Evolutionary conservation across 2,888 invertebrate genomes (phyloP), one percentile per base, ranked within the genome.

Genomic region (Dastarcus helophoroides): DNA sequence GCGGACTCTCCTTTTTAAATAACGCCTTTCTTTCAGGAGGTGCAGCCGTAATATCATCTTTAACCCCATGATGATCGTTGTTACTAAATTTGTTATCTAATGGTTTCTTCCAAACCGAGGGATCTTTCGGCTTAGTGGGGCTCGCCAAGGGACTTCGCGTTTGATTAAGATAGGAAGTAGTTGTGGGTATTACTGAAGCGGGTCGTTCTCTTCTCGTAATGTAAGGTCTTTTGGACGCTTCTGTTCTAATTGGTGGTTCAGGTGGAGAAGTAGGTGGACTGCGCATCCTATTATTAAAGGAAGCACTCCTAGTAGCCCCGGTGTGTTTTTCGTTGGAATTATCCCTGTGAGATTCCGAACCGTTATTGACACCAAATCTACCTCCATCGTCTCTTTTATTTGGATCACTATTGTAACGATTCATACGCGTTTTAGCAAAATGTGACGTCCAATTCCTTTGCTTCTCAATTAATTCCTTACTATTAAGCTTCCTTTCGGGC

Each of bases 361-460:
- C 57, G 36, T 55, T 62, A 33, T 63, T 63, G 32, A 65, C 62
- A 27, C 63, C 65, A 11, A 67, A 49, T 15, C 63, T 63, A 0
- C 64, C 69, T 36, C 74, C 67, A 14, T 67, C 67, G 37, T n/a
- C n/a, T n/a, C n/a, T n/a, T n/a, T 68, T 71, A 54, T 72, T 74
- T 6, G 73, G 72, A 58, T 77, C 77, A 49, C 75, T 74, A 46
- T 72, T 71, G 37, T 68, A 69, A 33, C 73, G 65, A 41, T 64
- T 63, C 26, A 76, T 69, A 43, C 79, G 73, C 29, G 79, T 71
- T 65, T 84, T 85, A 36, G 81, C 80, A 58, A 88, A 90, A 62
- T 86, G 88, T 37, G 85, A 82, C 15, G 88, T 88, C 89, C 88
- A 90, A 63, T 89, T 90, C 54, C 80, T 79, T 55, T 88, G 89